Evolutionary conservation across 2,797 vertebrate species (phyloP), one percentile per base, ranked within the genome.

Genomic region (Astyanax mexicanus): DNA sequence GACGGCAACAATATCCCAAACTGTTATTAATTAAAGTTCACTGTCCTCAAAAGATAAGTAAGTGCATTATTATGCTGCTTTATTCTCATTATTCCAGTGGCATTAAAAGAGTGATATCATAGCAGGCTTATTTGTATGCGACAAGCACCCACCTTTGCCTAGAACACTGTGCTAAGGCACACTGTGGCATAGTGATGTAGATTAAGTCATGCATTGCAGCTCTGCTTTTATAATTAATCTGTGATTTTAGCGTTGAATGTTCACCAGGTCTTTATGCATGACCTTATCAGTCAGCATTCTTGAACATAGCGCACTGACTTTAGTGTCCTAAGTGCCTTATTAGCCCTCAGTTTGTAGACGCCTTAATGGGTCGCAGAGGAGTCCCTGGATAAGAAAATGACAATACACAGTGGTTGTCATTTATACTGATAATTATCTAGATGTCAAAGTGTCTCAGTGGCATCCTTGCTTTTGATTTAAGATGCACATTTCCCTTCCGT

Each of bases 251-350:
- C 65, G 61, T 29, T 19, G 25, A 54, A 67, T 44, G 15, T 61
- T 45, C 25, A 52, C 21, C 15, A 38, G n/a, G 21, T 62, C 32
- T 37, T 67, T 71, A 49, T 64, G 7, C 27, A 47, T 62, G 40
- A 42, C 52, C 72, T 65, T 69, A 51, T 45, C 55, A 75, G 55
- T 72, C 66, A 51, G 62, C 52, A 37, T 58, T 32, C 25, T 44
- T 4, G 35, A 57, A 40, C 62, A 29, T 7, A 38, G 23, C 52
- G 12, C 44, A 64, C 62, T 70, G 42, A 79, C 80, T 84, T 81
- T 82, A 49, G 77, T 58, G 82, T 74, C 77, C 83, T 88, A 80
- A 86, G 85, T 83, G 81, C 74, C 75, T 87, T 84, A 89, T 91
- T 90, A 87, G 82, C 68, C 79, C 32, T 58, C 83, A 17, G 65